Evolutionary conservation across 2,797 vertebrate species (phyloP).

Genomic region (Nyctibius grandis): DNA sequence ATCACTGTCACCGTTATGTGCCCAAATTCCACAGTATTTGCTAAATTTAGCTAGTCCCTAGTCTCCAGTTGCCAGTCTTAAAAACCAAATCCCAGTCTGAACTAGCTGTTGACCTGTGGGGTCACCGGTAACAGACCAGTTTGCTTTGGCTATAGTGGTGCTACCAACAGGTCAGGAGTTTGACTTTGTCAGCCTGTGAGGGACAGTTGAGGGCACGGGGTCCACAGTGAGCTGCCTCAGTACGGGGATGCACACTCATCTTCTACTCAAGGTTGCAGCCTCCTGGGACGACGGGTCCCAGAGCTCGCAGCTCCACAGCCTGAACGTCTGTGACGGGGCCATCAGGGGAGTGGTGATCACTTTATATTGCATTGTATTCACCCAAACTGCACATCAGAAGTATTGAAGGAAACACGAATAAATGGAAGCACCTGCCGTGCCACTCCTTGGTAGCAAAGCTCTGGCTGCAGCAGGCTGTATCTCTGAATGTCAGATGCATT

Average conservation of each 20-base stretch:
- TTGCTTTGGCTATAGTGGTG: not conserved
- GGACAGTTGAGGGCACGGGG: rapidly evolving
- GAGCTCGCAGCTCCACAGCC: not conserved
- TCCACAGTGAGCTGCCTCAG: not conserved
- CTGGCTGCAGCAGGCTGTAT: not conserved
- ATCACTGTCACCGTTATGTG: not conserved
- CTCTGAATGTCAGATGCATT: not conserved
- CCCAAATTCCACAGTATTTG: not conserved
- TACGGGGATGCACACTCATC: not conserved
- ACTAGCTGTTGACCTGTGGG: not conserved
- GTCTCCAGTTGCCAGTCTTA: not conserved
- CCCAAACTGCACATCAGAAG: not conserved
- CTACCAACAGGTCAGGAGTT: not conserved
- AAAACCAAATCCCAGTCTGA: not conserved
- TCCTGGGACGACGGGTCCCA: not conserved
- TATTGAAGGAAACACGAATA: not conserved
- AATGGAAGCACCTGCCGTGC: not conserved
- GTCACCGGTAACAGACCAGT: not conserved
- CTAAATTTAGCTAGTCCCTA: not conserved
- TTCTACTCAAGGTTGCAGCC: not conserved
- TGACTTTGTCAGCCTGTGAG: not conserved
- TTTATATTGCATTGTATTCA: not conserved
- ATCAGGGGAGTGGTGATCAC: too few species aligned
- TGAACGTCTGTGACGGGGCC: not conserved
- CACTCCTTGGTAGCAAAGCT: not conserved